A percentile compares a stretch with the other conserved stretches of the same genome.
These are phyloP conservation scores for Zophobas morio DNA, from an alignment of 1,140 invertebrate genomes.

Conservation along the genomic window DNA sequence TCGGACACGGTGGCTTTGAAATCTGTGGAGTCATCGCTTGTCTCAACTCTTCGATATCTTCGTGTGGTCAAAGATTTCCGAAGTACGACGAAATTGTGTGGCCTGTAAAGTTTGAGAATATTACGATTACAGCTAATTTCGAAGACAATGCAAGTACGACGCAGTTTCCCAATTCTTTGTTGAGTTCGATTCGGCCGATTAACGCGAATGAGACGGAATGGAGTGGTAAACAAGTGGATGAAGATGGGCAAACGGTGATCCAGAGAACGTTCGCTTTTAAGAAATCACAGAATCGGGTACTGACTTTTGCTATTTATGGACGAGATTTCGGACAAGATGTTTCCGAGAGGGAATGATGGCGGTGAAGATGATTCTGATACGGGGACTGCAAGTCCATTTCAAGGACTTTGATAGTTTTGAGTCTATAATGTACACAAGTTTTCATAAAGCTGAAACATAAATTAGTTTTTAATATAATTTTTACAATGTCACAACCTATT, in stretches of 20 bases:
- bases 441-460: too few relatives aligned
- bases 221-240: not conserved
- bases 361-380: not conserved
- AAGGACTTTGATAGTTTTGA: too few relatives aligned
- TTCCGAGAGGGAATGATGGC: not conserved
- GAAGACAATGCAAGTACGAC: not conserved
- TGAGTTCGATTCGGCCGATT: constrained; percentile 38
- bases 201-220: constrained; percentile 1
- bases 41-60: constrained; percentile 64
- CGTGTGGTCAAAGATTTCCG: constrained; percentile 64
- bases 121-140: constrained; percentile 16
- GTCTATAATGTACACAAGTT: too few relatives aligned
- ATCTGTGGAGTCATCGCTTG: constrained; percentile 71
- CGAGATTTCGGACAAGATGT: constrained; percentile 54
- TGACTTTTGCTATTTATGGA: constrained; percentile 37
- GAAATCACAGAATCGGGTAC: constrained; percentile 2
- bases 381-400: too few relatives aligned
- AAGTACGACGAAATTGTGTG: constrained; percentile 21
- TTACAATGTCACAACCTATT: too few relatives aligned
- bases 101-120: constrained; percentile 32
- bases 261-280: not conserved
- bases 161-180: constrained; percentile 33
- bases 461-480: too few relatives aligned
- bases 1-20: constrained; percentile 67
- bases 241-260: not conserved